phyloP scores from a whole-genome alignment of 2,888 invertebrate species.

The Tanytarsus gracilentus region DNA sequence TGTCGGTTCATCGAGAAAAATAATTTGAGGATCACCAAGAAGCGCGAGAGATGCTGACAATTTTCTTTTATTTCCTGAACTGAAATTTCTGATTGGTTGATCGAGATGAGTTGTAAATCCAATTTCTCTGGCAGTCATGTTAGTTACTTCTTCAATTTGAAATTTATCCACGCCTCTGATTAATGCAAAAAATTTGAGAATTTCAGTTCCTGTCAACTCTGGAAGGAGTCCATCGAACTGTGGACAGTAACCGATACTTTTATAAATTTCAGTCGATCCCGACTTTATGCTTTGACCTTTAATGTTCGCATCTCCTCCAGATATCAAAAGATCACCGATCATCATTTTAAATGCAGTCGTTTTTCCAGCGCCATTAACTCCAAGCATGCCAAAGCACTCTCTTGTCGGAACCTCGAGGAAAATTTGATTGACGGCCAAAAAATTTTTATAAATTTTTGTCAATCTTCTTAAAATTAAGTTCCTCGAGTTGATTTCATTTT shows the following conservation, averaged over 20 bases:
- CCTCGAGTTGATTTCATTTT: conserved; percentile 36
- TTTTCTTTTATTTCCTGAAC: conserved; percentile 51
- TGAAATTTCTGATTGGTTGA: conserved; percentile 42
- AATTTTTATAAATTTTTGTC: conserved; percentile 58
- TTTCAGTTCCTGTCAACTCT: conserved; percentile 48
- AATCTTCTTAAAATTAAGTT: conserved; percentile 51
- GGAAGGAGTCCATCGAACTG: conserved; percentile 50
- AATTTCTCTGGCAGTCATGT: conserved; percentile 41
- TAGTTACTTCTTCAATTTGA: conserved; percentile 37
- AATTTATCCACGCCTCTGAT: conserved; percentile 43
- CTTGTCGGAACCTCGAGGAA: conserved; percentile 44
- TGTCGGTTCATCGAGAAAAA: conserved; percentile 29
- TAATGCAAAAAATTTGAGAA: conserved; percentile 46
- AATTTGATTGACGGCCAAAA: conserved; percentile 63
- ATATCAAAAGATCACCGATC: conserved; percentile 51
- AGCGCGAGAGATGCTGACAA: conserved; percentile 48
- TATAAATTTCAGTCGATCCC: conserved; percentile 38
- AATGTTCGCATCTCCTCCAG: conserved; percentile 47
- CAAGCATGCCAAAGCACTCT: conserved; percentile 55
- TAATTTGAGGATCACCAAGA: conserved; percentile 30
- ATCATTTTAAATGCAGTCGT: conserved; percentile 60
- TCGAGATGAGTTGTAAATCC: conserved; percentile 43
- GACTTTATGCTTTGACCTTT: conserved; percentile 38
- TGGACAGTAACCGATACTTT: conserved; percentile 46
- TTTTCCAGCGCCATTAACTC: conserved; percentile 57